Evolutionary conservation across 2,113 vertebrate genomes (phyloP).

Genomic region (Menidia beryllina): DNA sequence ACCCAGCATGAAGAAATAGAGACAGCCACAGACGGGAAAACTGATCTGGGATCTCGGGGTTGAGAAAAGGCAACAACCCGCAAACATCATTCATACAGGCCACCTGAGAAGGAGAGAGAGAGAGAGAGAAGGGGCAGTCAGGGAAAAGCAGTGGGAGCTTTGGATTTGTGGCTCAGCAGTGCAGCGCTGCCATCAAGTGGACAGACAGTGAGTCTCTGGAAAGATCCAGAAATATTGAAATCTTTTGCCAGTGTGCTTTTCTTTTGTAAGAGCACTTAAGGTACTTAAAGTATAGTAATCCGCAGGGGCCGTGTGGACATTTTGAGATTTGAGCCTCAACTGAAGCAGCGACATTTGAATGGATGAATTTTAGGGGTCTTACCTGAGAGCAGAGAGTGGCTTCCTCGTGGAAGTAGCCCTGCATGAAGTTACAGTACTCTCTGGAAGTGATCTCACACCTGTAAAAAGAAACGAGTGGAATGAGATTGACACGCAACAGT

Average conservation of each 20-base stretch:
- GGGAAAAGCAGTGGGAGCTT: background rate
- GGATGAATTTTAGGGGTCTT: background rate
- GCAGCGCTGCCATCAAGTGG: constrained; percentile 30
- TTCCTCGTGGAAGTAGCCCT: constrained; percentile 96
- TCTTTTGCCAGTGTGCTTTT: too few species aligned
- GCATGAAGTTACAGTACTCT: constrained; percentile 98
- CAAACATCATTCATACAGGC: constrained; percentile 98
- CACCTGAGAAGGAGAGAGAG: constrained; percentile 81
- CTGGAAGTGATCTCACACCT: constrained; percentile 99
- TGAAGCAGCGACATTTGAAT: background rate
- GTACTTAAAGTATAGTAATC: constrained; percentile 54
- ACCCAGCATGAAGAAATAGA: constrained; percentile 97
- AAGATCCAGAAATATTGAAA: too few species aligned
- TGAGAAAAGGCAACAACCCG: constrained; percentile 95
- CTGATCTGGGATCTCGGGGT: constrained; percentile 96
- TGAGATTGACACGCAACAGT: too few species aligned
- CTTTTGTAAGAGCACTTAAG: too few species aligned
- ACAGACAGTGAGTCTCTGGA: too few species aligned
- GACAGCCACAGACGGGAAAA: constrained; percentile 98
- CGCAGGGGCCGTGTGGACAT: constrained; percentile 51
- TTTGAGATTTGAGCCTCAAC: constrained; percentile 65
- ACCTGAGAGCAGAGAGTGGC: constrained; percentile 98
- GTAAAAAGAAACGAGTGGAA: background rate
- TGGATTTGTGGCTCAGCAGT: background rate
- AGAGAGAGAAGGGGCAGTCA: background rate